Conservation (phyloP, 1,140 invertebrate genomes). For the Ectropis grisescens region DNA sequence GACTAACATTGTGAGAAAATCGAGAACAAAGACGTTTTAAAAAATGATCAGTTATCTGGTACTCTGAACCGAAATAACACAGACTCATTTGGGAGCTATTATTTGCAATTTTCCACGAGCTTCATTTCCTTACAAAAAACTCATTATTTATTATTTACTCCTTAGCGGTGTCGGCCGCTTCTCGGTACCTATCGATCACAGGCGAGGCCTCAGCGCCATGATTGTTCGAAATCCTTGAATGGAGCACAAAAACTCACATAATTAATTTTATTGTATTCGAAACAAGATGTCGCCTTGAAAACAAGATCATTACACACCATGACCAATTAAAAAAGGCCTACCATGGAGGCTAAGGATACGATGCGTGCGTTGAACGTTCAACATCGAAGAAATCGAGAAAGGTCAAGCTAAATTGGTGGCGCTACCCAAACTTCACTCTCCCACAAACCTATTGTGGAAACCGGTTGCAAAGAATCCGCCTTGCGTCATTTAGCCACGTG, state of each 20-base stretch:
- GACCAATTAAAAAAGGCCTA: slow-evolving; percentile 24
- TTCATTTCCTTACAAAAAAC: too few relatives aligned
- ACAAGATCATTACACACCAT: slow-evolving; percentile 29
- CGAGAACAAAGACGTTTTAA: slow-evolving; percentile 29
- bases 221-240: slow-evolving; percentile 47
- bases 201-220: slow-evolving; percentile 20
- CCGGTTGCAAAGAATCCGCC: slow-evolving; percentile 48
- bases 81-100: too few relatives aligned
- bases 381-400: slow-evolving; percentile 11
- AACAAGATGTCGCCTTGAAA: slow-evolving; percentile 51
- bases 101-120: too few relatives aligned
- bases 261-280: slow-evolving; percentile 51
- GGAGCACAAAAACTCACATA: slow-evolving; percentile 50
- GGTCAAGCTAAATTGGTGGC: slow-evolving; percentile 41
- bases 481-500: slow-evolving; percentile 53
- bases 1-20: slow-evolving; percentile 39
- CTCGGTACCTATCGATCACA: slow-evolving; percentile 1
- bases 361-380: slow-evolving; percentile 3
- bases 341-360: slow-evolving; percentile 4
- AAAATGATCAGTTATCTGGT: slow-evolving; percentile 13
- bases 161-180: slow-evolving; percentile 8
- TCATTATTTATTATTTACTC: too few relatives aligned
- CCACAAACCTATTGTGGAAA: slow-evolving; percentile 43
- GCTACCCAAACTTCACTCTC: slow-evolving; percentile 41
- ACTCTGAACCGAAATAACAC: too few relatives aligned